Evolutionary conservation across 2,113 vertebrate genomes (phyloP).

Genomic region (Atrichornis clamosus): DNA sequence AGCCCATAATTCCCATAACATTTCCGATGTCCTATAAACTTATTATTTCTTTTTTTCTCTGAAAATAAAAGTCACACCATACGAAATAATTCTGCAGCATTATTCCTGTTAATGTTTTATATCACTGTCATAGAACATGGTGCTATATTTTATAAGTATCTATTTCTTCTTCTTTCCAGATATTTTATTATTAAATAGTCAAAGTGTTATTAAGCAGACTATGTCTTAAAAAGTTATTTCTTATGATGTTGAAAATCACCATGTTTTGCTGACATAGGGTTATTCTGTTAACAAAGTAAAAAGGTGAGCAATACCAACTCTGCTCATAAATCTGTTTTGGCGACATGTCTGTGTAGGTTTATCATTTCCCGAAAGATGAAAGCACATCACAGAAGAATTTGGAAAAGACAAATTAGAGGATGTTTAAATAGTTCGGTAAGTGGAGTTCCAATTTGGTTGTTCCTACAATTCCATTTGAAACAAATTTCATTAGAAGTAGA

Average conservation of each 20-base stretch:
- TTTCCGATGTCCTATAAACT: background rate
- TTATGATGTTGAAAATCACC: background rate
- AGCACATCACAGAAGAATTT: background rate
- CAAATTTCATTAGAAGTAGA: background rate
- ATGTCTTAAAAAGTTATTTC: background rate
- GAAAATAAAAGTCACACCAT: background rate
- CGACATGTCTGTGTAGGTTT: background rate
- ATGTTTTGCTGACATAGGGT: background rate
- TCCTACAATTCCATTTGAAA: background rate
- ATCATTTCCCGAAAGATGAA: background rate
- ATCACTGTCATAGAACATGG: background rate
- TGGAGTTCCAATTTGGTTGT: background rate
- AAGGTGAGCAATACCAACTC: background rate
- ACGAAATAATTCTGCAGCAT: background rate
- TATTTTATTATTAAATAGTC: background rate
- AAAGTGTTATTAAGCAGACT: background rate
- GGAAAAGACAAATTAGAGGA: background rate
- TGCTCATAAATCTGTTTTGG: background rate
- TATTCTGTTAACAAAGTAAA: background rate
- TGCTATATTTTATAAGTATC: background rate
- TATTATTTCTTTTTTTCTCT: background rate
- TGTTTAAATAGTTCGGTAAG: background rate
- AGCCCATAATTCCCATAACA: background rate
- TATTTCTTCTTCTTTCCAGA: background rate
- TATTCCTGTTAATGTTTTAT: background rate